Evolutionary conservation across 2,888 invertebrate genomes (phyloP).

Genomic region (Acleris cristana): DNA sequence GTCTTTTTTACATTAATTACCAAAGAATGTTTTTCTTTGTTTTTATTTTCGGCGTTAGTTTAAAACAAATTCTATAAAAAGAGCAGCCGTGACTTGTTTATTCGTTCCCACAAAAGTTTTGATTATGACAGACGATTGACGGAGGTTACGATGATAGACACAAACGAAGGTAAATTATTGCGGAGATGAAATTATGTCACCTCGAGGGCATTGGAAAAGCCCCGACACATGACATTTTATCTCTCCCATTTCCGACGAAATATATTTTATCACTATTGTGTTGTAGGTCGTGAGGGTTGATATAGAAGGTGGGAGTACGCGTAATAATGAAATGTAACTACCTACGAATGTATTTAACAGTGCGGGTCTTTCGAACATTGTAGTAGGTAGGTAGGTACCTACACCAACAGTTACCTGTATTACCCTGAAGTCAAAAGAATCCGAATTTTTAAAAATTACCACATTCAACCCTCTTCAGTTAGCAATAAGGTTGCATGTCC

Average conservation of each 20-base stretch:
- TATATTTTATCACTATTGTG: constrained; percentile 10
- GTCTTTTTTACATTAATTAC: no score
- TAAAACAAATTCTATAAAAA: neutral
- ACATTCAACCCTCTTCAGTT: no score
- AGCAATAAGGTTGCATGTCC: no score
- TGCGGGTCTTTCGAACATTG: neutral
- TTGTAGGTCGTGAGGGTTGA: constrained; percentile 11
- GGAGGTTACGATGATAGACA: constrained; percentile 27
- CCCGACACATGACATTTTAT: constrained; percentile 19
- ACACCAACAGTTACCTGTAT: constrained; percentile 2
- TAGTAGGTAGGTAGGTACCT: no score
- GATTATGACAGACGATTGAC: constrained; percentile 30
- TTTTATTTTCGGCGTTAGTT: neutral
- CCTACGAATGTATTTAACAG: constrained; percentile 6
- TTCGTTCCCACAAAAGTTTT: constrained; percentile 13
- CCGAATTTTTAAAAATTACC: no score
- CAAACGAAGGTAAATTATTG: constrained; percentile 25
- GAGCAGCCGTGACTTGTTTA: constrained; percentile 13
- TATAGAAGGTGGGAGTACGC: no score
- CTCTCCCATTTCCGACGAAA: constrained; percentile 7
- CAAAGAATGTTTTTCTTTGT: no score
- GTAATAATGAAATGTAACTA: constrained; percentile 1
- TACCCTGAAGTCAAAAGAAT: no score
- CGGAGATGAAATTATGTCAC: constrained; percentile 24
- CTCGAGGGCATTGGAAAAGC: constrained; percentile 18